A percentile compares a stretch with the other conserved stretches of the same genome.
Conservation (phyloP, 2,888 invertebrate species). For the Onchidella celtica region DNA sequence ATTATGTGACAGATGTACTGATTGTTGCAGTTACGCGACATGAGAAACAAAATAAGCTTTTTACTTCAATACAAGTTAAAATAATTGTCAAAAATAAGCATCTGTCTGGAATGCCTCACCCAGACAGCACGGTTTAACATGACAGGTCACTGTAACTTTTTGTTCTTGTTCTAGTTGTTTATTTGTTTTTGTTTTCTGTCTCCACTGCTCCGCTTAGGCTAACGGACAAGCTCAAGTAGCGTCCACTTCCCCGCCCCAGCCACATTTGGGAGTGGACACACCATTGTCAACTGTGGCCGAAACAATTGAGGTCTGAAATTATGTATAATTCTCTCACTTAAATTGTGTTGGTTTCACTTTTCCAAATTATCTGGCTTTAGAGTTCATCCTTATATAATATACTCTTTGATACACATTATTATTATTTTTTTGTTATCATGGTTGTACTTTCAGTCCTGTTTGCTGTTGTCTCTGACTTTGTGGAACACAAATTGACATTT, state of each 20-base stretch:
- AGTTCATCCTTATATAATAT: background rate
- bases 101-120: too few species aligned
- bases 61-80: too few species aligned
- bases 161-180: background rate
- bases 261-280: background rate
- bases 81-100: too few species aligned
- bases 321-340: background rate
- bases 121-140: too few species aligned
- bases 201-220: background rate
- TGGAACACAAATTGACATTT: too few species aligned
- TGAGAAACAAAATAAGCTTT: too few species aligned
- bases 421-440: background rate
- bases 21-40: too few species aligned
- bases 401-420: background rate
- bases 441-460: too few species aligned
- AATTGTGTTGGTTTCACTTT: background rate
- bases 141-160: background rate
- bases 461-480: too few species aligned
- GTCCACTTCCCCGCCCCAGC: background rate
- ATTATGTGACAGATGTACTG: too few species aligned
- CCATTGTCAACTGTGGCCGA: background rate
- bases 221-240: constrained; percentile 6
- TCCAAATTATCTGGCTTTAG: background rate
- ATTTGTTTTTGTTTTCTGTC: background rate
- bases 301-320: constrained; percentile 21